These are phyloP conservation scores for Polia nebulosa DNA, from an alignment of 2,888 invertebrate genomes.

Conservation along the genomic window DNA sequence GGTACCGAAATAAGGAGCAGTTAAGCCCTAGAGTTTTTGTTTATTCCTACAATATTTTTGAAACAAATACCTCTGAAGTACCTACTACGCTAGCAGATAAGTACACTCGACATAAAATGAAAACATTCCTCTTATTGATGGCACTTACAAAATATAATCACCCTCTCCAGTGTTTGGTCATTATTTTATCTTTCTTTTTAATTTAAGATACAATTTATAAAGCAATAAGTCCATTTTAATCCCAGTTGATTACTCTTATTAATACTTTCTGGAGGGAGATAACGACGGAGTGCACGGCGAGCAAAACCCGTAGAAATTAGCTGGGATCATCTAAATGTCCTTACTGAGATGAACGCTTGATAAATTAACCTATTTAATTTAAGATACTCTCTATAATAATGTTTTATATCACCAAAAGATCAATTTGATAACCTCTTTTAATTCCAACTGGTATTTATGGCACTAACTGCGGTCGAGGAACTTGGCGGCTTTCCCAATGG, in stretches of 20 bases:
- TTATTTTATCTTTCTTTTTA: slow-evolving; percentile 31
- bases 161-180: slow-evolving; percentile 23
- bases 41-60: neutral
- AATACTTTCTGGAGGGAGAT: slow-evolving; percentile 55
- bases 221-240: slow-evolving; percentile 48
- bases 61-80: slow-evolving; percentile 16
- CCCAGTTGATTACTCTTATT: slow-evolving; percentile 51
- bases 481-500: slow-evolving; percentile 65
- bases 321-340: slow-evolving; percentile 68
- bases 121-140: slow-evolving; percentile 24
- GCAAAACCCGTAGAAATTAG: slow-evolving; percentile 66
- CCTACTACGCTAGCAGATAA: neutral
- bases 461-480: slow-evolving; percentile 43
- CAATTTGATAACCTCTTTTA: slow-evolving; percentile 54
- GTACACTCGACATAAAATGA: slow-evolving; percentile 22
- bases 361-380: slow-evolving; percentile 67
- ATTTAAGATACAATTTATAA: slow-evolving; percentile 35
- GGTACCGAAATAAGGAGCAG: slow-evolving; percentile 10
- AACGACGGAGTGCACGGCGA: slow-evolving; percentile 51
- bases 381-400: slow-evolving; percentile 60
- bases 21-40: neutral
- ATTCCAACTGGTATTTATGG: slow-evolving; percentile 48
- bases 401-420: slow-evolving; percentile 60
- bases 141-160: slow-evolving; percentile 47
- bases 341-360: slow-evolving; percentile 62